phyloP scores from a whole-genome alignment of 2,888 invertebrate genomes.

The Pristionchus japonicus region DNA sequence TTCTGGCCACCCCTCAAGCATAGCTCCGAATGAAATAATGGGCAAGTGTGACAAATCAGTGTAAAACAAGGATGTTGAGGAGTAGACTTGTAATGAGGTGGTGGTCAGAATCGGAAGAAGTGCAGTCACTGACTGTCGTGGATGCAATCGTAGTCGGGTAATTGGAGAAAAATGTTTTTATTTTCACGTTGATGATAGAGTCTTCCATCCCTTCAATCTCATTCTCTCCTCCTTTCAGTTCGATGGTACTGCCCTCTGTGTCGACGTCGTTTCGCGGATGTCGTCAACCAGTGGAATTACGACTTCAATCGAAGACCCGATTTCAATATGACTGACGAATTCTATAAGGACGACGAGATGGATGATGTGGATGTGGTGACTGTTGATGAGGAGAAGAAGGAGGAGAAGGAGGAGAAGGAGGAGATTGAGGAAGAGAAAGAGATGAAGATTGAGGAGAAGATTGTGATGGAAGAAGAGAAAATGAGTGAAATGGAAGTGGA shows the following conservation, averaged over 20 bases:
- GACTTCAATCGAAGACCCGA: background rate
- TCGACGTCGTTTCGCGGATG: background rate
- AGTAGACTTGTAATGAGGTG: no score
- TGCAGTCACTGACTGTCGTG: no score
- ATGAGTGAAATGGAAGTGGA: background rate
- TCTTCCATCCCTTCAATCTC: no score
- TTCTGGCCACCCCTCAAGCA: no score
- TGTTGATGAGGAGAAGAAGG: background rate
- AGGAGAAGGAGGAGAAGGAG: background rate
- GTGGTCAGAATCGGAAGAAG: background rate
- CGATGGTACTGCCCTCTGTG: background rate
- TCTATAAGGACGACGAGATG: background rate
- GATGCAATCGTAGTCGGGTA: no score
- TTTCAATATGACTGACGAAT: background rate
- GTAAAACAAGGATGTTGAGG: no score
- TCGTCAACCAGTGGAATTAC: background rate
- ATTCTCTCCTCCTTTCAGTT: background rate
- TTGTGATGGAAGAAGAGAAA: background rate
- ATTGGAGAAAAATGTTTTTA: no score
- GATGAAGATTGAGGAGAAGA: background rate
- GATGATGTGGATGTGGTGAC: background rate
- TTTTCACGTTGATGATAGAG: no score
- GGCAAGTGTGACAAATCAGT: no score
- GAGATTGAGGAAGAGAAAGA: background rate
- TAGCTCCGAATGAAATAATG: no score